phyloP scores from a whole-genome alignment of 2,797 vertebrate species.

The Moxostoma hubbsi region DNA sequence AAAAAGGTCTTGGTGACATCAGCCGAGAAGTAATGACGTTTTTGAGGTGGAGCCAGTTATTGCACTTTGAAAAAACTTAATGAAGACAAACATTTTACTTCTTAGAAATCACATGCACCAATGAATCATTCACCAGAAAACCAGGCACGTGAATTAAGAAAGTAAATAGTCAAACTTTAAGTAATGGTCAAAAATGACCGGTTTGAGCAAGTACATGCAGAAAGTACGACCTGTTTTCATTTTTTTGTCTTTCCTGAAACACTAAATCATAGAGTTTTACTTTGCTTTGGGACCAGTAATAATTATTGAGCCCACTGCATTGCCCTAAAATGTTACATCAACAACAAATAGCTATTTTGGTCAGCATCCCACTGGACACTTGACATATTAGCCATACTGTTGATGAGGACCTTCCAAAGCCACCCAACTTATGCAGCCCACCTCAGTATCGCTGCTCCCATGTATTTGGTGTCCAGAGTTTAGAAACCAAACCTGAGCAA shows the following conservation, averaged over 20 bases:
- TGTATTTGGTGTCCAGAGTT: not conserved
- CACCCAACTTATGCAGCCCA: not conserved
- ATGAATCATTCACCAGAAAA: too few species aligned
- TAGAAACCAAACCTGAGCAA: slow-evolving; percentile 39
- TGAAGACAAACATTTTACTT: too few species aligned
- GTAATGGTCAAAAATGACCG: too few species aligned
- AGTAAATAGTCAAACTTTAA: too few species aligned
- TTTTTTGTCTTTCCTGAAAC: not conserved
- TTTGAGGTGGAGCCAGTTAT: too few species aligned
- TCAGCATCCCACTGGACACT: not conserved
- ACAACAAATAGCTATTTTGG: slow-evolving; percentile 10
- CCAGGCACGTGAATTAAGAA: too few species aligned
- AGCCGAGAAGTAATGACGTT: too few species aligned
- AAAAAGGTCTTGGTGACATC: too few species aligned
- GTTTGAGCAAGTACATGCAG: not conserved
- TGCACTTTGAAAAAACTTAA: too few species aligned
- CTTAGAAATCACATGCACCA: too few species aligned
- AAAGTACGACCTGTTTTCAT: not conserved
- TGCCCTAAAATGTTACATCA: not conserved
- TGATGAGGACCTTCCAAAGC: not conserved
- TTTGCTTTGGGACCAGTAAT: not conserved
- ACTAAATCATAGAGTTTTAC: not conserved
- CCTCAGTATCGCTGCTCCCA: not conserved
- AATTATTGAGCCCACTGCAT: not conserved
- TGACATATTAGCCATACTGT: not conserved